Conservation (phyloP, 2,888 invertebrate species). For the Napeogenes sylphis region DNA sequence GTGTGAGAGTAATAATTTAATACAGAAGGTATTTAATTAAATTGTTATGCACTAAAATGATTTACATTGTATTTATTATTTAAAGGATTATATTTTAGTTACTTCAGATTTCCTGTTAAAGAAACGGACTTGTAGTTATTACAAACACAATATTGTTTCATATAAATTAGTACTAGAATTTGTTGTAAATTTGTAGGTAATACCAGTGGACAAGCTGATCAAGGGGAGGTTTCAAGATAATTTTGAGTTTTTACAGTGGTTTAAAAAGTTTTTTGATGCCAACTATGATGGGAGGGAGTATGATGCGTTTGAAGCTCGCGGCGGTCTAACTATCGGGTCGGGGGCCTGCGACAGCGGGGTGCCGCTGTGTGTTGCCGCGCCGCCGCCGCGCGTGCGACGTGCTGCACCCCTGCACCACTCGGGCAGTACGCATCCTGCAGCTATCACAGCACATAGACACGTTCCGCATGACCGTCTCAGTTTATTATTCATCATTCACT, state of each 20-base stretch:
- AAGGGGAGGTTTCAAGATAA: conserved; percentile 99
- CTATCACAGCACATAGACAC: conserved; percentile 44
- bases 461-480: conserved; percentile 22
- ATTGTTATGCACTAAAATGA: too few relatives aligned
- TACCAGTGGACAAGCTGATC: conserved; percentile 99
- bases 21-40: too few relatives aligned
- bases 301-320: conserved; percentile 92
- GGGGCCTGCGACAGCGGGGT: conserved; percentile 77
- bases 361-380: conserved; percentile 57
- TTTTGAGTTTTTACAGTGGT: conserved; percentile 99
- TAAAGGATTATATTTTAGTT: too few relatives aligned
- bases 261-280: conserved; percentile 99
- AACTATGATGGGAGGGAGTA: conserved; percentile 99
- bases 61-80: too few relatives aligned
- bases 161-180: background rate
- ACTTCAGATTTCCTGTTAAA: too few relatives aligned
- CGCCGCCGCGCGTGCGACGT: conserved; percentile 46
- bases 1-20: too few relatives aligned
- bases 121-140: too few relatives aligned
- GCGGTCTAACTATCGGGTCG: conserved; percentile 88
- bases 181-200: conserved; percentile 83
- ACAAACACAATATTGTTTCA: background rate
- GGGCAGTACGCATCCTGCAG: conserved; percentile 63
- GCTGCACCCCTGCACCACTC: conserved; percentile 50
- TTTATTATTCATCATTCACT: conserved; percentile 11